Conservation (phyloP, 2,888 invertebrate species). For the Phragmatobia fuliginosa region DNA sequence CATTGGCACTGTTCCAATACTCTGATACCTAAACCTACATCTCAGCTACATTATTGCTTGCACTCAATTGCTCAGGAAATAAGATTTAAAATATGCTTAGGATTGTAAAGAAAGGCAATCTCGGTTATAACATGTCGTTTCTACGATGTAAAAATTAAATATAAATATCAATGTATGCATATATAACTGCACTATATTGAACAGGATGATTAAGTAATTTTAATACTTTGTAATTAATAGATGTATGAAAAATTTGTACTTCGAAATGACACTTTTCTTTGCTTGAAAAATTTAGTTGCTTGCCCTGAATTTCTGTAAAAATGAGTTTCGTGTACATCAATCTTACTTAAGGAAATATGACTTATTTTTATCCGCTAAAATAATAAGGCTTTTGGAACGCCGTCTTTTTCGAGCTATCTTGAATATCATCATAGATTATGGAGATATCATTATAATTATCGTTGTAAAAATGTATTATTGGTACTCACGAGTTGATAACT, state of each 20-base stretch:
- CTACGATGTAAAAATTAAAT: neutral
- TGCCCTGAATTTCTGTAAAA: too few relatives aligned
- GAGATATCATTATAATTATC: too few relatives aligned
- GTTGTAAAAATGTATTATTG: too few relatives aligned
- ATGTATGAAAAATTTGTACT: neutral
- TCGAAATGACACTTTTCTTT: neutral
- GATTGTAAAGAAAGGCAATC: neutral
- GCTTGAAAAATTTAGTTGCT: neutral
- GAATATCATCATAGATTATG: too few relatives aligned
- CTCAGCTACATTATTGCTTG: conserved; percentile 37
- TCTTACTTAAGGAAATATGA: neutral
- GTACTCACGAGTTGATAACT: too few relatives aligned
- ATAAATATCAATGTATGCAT: neutral
- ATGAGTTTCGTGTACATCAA: too few relatives aligned
- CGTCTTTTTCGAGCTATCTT: too few relatives aligned
- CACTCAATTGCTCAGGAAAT: conserved; percentile 40
- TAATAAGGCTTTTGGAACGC: too few relatives aligned
- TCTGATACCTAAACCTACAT: conserved; percentile 56
- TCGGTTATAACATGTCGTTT: neutral
- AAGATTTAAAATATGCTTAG: conserved; percentile 45
- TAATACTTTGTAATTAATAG: neutral
- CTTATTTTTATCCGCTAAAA: too few relatives aligned
- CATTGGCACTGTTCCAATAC: conserved; percentile 72
- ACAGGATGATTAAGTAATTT: neutral
- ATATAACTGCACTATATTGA: neutral